A percentile compares a stretch with the other conserved stretches of the same genome.
Evolutionary conservation across 1,140 invertebrate species (phyloP).

Genomic region (Pogonomyrmex barbatus): DNA sequence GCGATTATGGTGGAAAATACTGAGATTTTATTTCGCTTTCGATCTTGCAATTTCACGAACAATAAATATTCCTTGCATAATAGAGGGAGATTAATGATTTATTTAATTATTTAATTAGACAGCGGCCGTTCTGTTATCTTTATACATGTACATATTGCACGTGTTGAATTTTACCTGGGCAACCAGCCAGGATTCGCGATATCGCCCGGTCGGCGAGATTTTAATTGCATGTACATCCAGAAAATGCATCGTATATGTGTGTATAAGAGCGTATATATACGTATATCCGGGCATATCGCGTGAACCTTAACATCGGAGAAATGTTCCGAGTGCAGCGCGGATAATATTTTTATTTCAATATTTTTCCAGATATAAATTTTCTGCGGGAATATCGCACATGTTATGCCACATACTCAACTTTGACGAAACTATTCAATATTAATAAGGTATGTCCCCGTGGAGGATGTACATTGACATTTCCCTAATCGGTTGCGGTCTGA

Average conservation of each 20-base stretch:
- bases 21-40: background rate
- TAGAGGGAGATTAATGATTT: background rate
- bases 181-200: background rate
- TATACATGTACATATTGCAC: background rate
- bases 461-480: background rate
- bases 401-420: background rate
- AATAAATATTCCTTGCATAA: background rate
- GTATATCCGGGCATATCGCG: background rate
- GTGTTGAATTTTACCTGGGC: background rate
- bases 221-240: constrained; percentile 27
- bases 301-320: background rate
- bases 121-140: constrained; percentile 9
- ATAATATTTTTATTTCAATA: background rate
- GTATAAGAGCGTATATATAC: background rate
- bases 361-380: background rate
- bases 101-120: constrained; percentile 26
- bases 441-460: background rate
- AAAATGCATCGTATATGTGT: background rate
- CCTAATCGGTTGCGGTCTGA: constrained; percentile 9
- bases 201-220: background rate
- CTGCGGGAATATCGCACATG: background rate
- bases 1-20: background rate
- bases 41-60: background rate
- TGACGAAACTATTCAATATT: background rate
- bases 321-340: background rate